Base-by-base conservation (phyloP, 2,797 vertebrate species). In the Meda fulgida region DNA sequence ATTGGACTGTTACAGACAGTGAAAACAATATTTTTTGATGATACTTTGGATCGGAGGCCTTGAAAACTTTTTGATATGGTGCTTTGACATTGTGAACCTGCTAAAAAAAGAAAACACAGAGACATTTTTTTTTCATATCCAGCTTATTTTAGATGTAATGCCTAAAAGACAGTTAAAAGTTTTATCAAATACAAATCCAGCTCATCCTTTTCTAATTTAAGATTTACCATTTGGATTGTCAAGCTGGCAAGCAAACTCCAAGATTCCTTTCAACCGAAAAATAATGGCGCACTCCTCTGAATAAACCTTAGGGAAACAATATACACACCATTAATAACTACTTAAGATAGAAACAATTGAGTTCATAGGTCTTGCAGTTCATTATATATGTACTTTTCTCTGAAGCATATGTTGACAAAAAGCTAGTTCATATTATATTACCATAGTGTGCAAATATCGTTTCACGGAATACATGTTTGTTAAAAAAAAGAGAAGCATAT, bases 221-320 rank as follows among this genome's bases (percentile, higher is more conserved):
- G 48, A 19, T 16, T 36, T 92, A 99, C 98, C 97, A 89, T 97
- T 94, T 31, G 94, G 93, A 90, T 89, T 92, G 75, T 96, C 93
- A 83, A 98, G 91, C 43, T 93, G 95, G 94, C 98, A 99, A 65
- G 92, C 96, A 70, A 99, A 93, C 90, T 97, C 95, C 89, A 99
- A 94, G 58, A 94, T 94, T 29, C 97, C 97, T 92, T 94, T 96
- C 60, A 97, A 89, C 87, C 98, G 96, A 87, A 98, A 94, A 55
- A 98, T 90, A 53, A 95, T 89, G 84, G 93, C 89, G 91, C 91
- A 91, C 1, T 93, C 89, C 75, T 96, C 94, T 34, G 73, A 26
- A 48, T 89, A 21, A 75, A 94, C 92, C 95, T 95, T 87, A 34
- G 18, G 51, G 75, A n/a, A 86, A 18, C 10, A 66, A 78, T 40